phyloP scores from a whole-genome alignment of 2,797 vertebrate genomes.

The Bradypus variegatus region DNA sequence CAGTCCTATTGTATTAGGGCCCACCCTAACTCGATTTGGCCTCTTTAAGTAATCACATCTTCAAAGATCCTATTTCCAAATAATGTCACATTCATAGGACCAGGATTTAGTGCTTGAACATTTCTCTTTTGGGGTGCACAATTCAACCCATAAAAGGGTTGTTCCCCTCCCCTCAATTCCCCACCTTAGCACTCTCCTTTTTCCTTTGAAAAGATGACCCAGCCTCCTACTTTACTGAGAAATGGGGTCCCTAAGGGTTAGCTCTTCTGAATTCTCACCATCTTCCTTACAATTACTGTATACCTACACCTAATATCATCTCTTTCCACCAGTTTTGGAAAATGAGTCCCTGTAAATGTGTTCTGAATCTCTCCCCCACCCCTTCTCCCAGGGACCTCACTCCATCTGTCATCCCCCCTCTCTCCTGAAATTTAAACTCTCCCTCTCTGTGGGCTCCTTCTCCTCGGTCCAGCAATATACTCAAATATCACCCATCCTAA shows the following conservation, averaged over 20 bases:
- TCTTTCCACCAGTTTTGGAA: not conserved
- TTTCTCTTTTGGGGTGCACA: too few relatives aligned
- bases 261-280: not conserved
- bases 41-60: too few relatives aligned
- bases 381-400: not conserved
- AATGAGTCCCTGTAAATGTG: not conserved
- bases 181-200: not conserved
- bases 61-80: too few relatives aligned
- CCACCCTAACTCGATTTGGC: too few relatives aligned
- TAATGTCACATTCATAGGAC: too few relatives aligned
- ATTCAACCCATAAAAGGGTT: not conserved
- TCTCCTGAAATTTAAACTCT: slow-evolving; percentile 14
- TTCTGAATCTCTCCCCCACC: not conserved
- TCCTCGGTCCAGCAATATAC: not conserved
- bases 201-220: not conserved
- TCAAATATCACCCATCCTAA: not conserved
- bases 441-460: not conserved
- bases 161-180: not conserved
- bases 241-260: not conserved
- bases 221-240: not conserved
- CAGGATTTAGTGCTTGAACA: too few relatives aligned
- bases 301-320: not conserved
- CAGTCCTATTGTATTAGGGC: too few relatives aligned
- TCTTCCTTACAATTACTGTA: not conserved
- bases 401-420: not conserved